Evolutionary conservation across 2,888 invertebrate genomes (phyloP), one percentile per base, ranked within the genome.

Genomic region (Eilema caniola): DNA sequence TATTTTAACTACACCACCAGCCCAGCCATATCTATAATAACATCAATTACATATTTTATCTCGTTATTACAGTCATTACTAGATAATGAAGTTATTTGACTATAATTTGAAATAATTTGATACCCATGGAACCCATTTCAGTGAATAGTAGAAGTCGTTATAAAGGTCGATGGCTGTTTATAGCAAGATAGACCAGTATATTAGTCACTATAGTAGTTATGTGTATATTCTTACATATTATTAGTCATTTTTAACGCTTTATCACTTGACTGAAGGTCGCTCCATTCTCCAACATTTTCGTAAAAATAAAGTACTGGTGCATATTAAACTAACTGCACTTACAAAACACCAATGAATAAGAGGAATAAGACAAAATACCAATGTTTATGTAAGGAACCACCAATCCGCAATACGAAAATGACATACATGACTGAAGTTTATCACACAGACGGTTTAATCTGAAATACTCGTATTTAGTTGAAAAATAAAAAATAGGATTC

Each of bases 51-150:
- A n/a, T n/a, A 63, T 60, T 57, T 71, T 72, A 69, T 70, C 73
- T 71, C 70, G 24, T 71, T 71, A 75, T 70, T 72, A 71, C 64
- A 70, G 67, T 72, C 72, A 64, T 77, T 79, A 75, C 71, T 57
- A 41, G 41, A 31, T 71, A 75, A 75, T 72, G 67, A 56, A 65
- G 62, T 66, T 53, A 74, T 75, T 73, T 62, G 60, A 65, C 47
- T 73, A 69, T 75, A 73, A 79, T 79, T 77, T 73, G 37, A 70
- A 56, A 62, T 62, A 31, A 53, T 67, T 62, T 62, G 12, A 5
- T 61, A 69, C 74, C 70, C 68, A 24, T 28, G n/a, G 53, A 74
- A 72, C 28, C 10, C 47, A 69, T 63, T 67, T 71, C 20, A 64
- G 66, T 73, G 69, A 71, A 73, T 68, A 65, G 63, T 63, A 31